Evolutionary conservation across 1,140 invertebrate genomes (phyloP).

Genomic region (Arctopsyche grandis): DNA sequence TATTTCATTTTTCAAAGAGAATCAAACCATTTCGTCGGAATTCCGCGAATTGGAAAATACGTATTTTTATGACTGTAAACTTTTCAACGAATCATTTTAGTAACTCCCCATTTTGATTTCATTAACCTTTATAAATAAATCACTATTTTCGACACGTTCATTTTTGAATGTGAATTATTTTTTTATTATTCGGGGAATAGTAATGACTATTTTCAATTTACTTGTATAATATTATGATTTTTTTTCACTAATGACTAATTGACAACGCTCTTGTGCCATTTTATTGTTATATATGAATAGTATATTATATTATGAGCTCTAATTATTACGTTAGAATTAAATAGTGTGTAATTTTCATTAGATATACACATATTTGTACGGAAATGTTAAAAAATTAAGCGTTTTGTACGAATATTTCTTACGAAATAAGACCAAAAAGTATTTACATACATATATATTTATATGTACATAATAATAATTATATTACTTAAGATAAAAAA

Average conservation of each 20-base stretch:
- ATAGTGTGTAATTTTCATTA: slow-evolving; percentile 1
- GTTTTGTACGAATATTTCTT: slow-evolving; percentile 3
- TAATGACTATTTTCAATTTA: no score
- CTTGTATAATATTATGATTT: no score
- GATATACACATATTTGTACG: background rate
- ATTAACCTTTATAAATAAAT: background rate
- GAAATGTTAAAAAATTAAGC: background rate
- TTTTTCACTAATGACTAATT: background rate
- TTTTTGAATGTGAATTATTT: no score
- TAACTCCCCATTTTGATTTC: background rate
- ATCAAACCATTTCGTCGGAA: background rate
- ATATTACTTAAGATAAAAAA: background rate
- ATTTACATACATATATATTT: background rate
- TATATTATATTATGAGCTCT: no score
- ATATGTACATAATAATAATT: no score
- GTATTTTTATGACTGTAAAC: background rate
- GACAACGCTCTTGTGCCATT: slow-evolving; percentile 22
- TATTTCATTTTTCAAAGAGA: no score
- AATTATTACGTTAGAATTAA: no score
- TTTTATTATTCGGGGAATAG: no score
- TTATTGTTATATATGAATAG: background rate
- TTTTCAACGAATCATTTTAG: background rate
- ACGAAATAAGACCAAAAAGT: slow-evolving; percentile 17
- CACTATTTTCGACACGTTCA: no score
- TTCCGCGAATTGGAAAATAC: background rate